Evolutionary conservation across 2,113 vertebrate species (phyloP).

Genomic region (Phaethon lepturus): DNA sequence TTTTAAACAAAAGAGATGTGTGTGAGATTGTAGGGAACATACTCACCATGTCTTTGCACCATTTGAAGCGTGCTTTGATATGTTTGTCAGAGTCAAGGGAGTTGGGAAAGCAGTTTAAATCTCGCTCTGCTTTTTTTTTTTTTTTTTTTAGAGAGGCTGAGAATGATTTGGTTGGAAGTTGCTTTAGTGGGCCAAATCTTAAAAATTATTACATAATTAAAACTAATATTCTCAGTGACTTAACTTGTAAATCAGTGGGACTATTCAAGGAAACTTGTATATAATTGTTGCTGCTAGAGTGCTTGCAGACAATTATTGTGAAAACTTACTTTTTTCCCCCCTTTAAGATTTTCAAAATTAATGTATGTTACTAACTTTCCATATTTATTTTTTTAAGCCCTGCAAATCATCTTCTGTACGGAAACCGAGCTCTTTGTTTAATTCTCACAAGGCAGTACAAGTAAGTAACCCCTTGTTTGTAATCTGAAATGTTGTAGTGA

Average conservation of each 20-base stretch:
- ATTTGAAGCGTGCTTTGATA: not conserved
- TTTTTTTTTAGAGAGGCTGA: not conserved
- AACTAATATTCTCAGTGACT: not conserved
- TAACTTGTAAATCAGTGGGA: rapidly evolving
- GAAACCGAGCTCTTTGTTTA: conserved; percentile 91
- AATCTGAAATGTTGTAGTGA: not conserved
- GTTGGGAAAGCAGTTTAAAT: not conserved
- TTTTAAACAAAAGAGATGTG: not conserved
- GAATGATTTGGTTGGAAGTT: not conserved
- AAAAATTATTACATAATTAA: not conserved
- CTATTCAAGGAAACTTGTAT: not conserved
- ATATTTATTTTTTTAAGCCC: conserved; percentile 72
- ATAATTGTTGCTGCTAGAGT: not conserved
- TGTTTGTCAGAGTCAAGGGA: not conserved
- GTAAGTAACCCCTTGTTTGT: conserved; percentile 66
- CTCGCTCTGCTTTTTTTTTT: not conserved
- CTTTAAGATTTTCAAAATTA: not conserved
- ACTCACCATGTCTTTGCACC: not conserved
- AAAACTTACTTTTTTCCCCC: not conserved
- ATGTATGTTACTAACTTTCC: not conserved
- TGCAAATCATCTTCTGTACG: conserved; percentile 89
- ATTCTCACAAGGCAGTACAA: conserved; percentile 75
- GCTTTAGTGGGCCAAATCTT: not conserved
- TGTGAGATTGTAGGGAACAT: not conserved
- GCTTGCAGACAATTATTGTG: not conserved